phyloP scores from a whole-genome alignment of 1,140 invertebrate genomes.

The Drosophila lini region DNA sequence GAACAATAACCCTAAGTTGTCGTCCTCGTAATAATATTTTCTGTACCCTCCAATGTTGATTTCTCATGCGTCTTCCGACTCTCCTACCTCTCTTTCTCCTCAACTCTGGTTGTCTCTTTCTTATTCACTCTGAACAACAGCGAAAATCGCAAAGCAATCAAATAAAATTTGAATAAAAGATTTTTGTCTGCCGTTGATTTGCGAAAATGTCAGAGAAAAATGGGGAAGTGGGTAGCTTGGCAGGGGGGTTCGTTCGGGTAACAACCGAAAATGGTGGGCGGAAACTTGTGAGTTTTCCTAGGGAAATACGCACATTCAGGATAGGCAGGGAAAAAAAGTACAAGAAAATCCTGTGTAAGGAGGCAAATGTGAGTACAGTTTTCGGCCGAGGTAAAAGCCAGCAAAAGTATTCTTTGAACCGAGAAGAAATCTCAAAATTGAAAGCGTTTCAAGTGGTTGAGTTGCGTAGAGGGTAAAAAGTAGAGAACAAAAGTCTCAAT shows the following conservation, averaged over 20 bases:
- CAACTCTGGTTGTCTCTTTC: constrained; percentile 19
- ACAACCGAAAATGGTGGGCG: constrained; percentile 70
- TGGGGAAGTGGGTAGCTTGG: background rate
- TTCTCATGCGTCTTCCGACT: constrained; percentile 53
- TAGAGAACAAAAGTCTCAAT: constrained; percentile 12
- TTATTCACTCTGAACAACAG: constrained; percentile 56
- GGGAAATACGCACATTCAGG: constrained; percentile 11
- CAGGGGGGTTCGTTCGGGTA: too few species aligned
- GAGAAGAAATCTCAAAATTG: constrained; percentile 20
- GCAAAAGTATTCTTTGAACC: constrained; percentile 7
- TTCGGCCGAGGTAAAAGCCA: constrained; percentile 1
- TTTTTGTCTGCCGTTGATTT: constrained; percentile 82
- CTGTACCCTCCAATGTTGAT: constrained; percentile 71
- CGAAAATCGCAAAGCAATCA: constrained; percentile 82
- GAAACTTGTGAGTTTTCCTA: constrained; percentile 68
- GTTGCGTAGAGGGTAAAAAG: background rate
- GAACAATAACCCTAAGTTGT: constrained; percentile 83
- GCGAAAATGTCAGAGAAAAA: constrained; percentile 54
- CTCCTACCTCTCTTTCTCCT: constrained; percentile 2
- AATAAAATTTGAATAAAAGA: constrained; percentile 83
- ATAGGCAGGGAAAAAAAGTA: constrained; percentile 19
- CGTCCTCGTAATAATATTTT: constrained; percentile 82
- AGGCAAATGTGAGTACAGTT: constrained; percentile 53
- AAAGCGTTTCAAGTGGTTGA: constrained; percentile 17
- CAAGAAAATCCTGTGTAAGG: constrained; percentile 12